Evolutionary conservation across 2,797 vertebrate species (phyloP), one percentile per base, ranked within the genome.

Genomic region (Orientallactaga sibirica): DNA sequence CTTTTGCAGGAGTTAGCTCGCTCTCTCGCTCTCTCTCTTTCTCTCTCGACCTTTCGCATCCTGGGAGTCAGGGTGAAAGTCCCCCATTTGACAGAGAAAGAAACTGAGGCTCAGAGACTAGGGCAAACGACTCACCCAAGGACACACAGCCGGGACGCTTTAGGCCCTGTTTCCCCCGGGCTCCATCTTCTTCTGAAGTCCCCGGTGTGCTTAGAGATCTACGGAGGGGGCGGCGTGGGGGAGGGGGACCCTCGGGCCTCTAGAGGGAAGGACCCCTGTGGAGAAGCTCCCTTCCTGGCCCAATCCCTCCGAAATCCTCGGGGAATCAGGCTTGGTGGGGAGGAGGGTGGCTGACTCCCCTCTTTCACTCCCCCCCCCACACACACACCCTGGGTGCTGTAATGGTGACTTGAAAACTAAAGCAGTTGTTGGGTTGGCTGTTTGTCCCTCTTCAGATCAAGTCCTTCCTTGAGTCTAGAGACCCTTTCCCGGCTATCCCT

Each of bases 51-150:
- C 25, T 89, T 73, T 70, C 55, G 52, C 37, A 20, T 74, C 25
- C 41, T 33, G 22, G 41, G n/a, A 14, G 68, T 29, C 66, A n/a
- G 33, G 43, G 19, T 74, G 66, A 76, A 25, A 64, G 77, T 79
- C 43, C 81, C 48, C 81, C 94, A 88, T 96, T 94, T 92, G 76
- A 90, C 67, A 85, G 92, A 92, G 84, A 41, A 79, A 91, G 87
- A 87, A 89, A 85, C 89, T 93, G 93, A 94, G 93, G 67, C 67
- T 94, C 79, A 79, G 95, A 85, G 77, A 96, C 18, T 37, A 81
- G 90, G 84, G 90, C 78, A 91, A 96, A 73, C 3, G 91, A 97
- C 95, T 95, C 92, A 94, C 71, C 96, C 95, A 96, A 97, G 97
- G 97, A 95, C 96, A 97, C 94, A 96, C 95, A 90, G 84, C 73